Percentiles rank a stretch among this genome's conserved stretches.
Evolutionary conservation across 2,797 vertebrate species (phyloP).

Genomic region (Chaunax sp.): DNA sequence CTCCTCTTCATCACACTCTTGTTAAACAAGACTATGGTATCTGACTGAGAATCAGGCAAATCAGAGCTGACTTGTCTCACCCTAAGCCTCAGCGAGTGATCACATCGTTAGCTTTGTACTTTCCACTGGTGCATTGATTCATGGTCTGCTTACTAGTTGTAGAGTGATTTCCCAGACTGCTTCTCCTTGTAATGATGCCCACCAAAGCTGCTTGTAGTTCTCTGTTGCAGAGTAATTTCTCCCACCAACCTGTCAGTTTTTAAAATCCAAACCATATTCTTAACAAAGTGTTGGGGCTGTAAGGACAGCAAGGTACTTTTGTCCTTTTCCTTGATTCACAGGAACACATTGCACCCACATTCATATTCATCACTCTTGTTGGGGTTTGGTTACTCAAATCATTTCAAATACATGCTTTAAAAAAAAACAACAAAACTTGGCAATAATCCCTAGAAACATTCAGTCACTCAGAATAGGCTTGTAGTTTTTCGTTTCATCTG

Average conservation of each 20-base stretch:
- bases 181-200: conserved; percentile 68
- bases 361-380: conserved; percentile 10
- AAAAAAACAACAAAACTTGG: conserved; percentile 55
- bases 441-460: conserved; percentile 77
- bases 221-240: conserved; percentile 36
- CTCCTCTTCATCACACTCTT: conserved; percentile 15
- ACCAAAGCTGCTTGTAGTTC: conserved; percentile 78
- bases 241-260: conserved; percentile 16
- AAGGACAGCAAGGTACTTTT: conserved; percentile 64
- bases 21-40: conserved; percentile 32
- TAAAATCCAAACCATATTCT: conserved; percentile 31
- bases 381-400: conserved; percentile 33
- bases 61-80: conserved; percentile 39
- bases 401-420: conserved; percentile 30
- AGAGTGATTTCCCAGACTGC: conserved; percentile 57
- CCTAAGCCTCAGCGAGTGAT: conserved; percentile 39
- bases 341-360: conserved; percentile 18
- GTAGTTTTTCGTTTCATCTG: conserved; percentile 48
- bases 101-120: conserved; percentile 46
- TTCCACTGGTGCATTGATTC: conserved; percentile 52
- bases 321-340: conserved; percentile 63
- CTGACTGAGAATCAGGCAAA: conserved; percentile 34
- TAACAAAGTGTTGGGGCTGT: conserved; percentile 72
- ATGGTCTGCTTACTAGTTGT: conserved; percentile 48
- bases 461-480: conserved; percentile 41